These are phyloP conservation scores for Cassiopea xamachana DNA, from an alignment of 30 jellyfish, hydroid and myxozoan genomes.

Conservation along the genomic window DNA sequence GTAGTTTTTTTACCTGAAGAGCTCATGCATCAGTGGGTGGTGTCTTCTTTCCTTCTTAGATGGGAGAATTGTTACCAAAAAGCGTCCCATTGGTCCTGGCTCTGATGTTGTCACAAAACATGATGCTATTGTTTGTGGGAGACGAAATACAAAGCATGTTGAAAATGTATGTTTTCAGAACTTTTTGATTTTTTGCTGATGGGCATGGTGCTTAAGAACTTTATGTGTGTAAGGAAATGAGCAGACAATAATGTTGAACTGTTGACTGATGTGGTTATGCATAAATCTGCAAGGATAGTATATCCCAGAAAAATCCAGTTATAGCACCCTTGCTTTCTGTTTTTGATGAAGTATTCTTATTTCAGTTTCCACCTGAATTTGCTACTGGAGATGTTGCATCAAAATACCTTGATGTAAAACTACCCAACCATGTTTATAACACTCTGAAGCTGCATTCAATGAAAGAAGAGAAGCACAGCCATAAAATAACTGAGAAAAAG, in stretches of 20 bases:
- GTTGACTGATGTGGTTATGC: too few relatives aligned
- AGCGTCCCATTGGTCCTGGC: slow-evolving; percentile 77
- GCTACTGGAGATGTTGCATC: slow-evolving; percentile 95
- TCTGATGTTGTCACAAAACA: slow-evolving; percentile 91
- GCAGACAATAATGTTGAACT: too few relatives aligned
- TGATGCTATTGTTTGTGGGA: slow-evolving; percentile 84
- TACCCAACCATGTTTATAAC: slow-evolving; percentile 97
- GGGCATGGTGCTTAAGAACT: too few relatives aligned
- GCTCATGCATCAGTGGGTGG: too few relatives aligned
- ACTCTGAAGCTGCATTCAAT: slow-evolving; percentile 86
- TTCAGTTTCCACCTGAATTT: slow-evolving; percentile 93
- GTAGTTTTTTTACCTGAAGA: not conserved
- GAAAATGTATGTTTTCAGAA: slow-evolving; percentile 65
- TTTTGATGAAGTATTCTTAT: not conserved
- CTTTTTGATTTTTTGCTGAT: too few relatives aligned
- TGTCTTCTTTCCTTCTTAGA: not conserved
- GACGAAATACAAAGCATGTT: slow-evolving; percentile 82
- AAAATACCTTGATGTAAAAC: slow-evolving; percentile 80
- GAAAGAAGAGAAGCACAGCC: slow-evolving; percentile 90
- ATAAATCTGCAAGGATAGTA: too few relatives aligned
- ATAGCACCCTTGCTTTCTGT: too few relatives aligned
- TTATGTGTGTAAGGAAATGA: too few relatives aligned
- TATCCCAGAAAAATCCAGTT: too few relatives aligned
- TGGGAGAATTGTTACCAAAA: slow-evolving; percentile 46
- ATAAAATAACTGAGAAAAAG: slow-evolving; percentile 85